These are phyloP conservation scores for Mythimna vitellina DNA, from an alignment of 2,888 invertebrate species.

Conservation along the genomic window DNA sequence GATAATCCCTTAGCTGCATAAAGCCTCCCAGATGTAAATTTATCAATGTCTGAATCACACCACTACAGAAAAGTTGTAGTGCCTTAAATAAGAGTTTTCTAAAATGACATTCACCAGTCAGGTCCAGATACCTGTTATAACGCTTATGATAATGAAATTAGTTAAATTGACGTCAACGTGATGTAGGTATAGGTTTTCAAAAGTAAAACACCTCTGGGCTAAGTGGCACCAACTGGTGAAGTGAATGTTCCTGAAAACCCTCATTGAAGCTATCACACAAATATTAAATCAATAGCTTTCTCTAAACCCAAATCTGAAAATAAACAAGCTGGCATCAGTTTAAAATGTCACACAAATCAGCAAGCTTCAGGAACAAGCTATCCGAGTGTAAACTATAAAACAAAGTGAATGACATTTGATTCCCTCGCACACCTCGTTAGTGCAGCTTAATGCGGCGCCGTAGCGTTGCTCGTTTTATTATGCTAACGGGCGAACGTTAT, in stretches of 20 bases:
- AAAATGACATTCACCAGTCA: too few relatives aligned
- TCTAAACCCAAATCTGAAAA: neutral
- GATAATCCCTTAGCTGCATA: neutral
- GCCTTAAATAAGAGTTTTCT: too few relatives aligned
- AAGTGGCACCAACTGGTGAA: too few relatives aligned
- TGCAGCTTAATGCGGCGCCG: constrained; percentile 83
- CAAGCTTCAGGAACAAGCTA: constrained; percentile 25
- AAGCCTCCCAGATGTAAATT: neutral
- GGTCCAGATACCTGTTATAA: too few relatives aligned
- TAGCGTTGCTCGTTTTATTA: constrained; percentile 86
- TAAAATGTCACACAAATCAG: neutral
- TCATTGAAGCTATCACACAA: neutral
- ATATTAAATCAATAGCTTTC: neutral
- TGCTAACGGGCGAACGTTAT: constrained; percentile 85
- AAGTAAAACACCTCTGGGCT: too few relatives aligned
- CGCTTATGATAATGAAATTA: too few relatives aligned
- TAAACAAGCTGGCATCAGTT: neutral
- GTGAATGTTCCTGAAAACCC: too few relatives aligned
- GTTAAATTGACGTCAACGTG: too few relatives aligned
- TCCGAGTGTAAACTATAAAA: constrained; percentile 60
- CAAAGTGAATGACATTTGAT: constrained; percentile 73
- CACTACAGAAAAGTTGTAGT: neutral
- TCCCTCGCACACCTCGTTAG: constrained; percentile 79
- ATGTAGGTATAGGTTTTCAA: too few relatives aligned
- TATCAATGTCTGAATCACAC: neutral